Evolutionary conservation across 92 coral and sea anemone genomes (phyloP).

Genomic region (Phenganax subtilis): DNA sequence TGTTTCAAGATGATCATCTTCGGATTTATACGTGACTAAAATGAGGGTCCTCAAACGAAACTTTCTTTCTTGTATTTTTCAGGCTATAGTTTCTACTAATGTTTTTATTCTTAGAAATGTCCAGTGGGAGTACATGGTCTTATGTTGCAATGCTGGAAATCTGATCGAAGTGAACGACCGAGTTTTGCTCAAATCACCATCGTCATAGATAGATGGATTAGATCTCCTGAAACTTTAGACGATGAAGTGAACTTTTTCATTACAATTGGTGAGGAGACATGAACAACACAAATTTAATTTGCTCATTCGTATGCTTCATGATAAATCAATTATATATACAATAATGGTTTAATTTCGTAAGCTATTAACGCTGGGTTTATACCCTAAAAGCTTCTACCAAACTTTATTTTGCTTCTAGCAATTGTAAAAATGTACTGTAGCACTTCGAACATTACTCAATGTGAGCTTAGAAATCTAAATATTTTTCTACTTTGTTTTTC

Average conservation of each 20-base stretch:
- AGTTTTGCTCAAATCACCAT: slow-evolving; percentile 52
- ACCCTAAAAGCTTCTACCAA: too few species aligned
- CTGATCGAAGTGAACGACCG: slow-evolving; percentile 62
- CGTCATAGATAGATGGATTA: slow-evolving; percentile 57
- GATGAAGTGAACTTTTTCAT: slow-evolving; percentile 10
- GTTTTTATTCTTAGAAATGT: slow-evolving; percentile 46
- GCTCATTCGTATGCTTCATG: too few species aligned
- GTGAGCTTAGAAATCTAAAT: too few species aligned
- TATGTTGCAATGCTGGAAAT: slow-evolving; percentile 75
- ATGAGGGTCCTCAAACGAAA: background rate
- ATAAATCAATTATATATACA: too few species aligned
- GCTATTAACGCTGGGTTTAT: too few species aligned
- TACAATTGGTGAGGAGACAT: background rate
- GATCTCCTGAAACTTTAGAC: slow-evolving; percentile 61
- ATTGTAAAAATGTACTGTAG: too few species aligned
- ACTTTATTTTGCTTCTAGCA: too few species aligned
- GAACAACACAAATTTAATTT: too few species aligned
- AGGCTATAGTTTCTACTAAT: background rate
- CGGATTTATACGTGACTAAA: background rate
- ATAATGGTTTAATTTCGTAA: too few species aligned
- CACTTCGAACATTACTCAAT: too few species aligned
- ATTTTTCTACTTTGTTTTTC: too few species aligned
- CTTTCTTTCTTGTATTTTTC: background rate
- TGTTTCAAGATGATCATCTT: too few species aligned
- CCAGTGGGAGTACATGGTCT: slow-evolving; percentile 66